Conservation (phyloP, 2,888 invertebrate species). For the Laothoe populi region DNA sequence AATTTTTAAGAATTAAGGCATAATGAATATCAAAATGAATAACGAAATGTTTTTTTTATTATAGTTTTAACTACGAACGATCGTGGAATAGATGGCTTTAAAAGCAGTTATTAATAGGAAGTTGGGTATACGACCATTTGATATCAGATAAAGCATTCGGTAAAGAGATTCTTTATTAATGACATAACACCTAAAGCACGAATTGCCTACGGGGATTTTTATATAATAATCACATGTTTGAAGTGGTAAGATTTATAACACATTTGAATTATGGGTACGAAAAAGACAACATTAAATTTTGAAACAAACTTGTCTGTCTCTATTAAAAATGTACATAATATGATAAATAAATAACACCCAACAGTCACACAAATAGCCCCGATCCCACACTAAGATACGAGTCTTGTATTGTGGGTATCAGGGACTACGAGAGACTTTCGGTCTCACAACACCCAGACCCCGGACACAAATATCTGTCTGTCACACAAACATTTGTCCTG, state of each 20-base stretch:
- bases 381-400: no score
- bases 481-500: no score
- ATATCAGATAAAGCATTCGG: slow-evolving; percentile 47
- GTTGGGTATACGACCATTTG: slow-evolving; percentile 14
- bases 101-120: slow-evolving; percentile 4
- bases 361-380: no score
- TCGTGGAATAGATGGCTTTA: neutral
- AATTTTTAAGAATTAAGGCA: slow-evolving; percentile 2
- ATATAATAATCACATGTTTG: slow-evolving; percentile 24
- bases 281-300: slow-evolving; percentile 15
- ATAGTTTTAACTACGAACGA: slow-evolving; percentile 10
- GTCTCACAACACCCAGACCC: no score
- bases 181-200: slow-evolving; percentile 39
- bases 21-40: slow-evolving; percentile 16
- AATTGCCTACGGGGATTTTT: slow-evolving; percentile 40
- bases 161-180: slow-evolving; percentile 48
- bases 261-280: slow-evolving; percentile 18
- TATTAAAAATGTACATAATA: neutral
- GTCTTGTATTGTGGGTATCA: no score
- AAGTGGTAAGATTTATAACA: slow-evolving; percentile 16
- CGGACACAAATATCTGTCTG: no score
- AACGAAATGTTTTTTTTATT: neutral
- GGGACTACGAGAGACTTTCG: no score
- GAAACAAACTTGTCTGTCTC: slow-evolving; percentile 3
- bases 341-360: no score